Evolutionary conservation across 1,140 invertebrate genomes (phyloP).

Genomic region (Drosophila simulans): DNA sequence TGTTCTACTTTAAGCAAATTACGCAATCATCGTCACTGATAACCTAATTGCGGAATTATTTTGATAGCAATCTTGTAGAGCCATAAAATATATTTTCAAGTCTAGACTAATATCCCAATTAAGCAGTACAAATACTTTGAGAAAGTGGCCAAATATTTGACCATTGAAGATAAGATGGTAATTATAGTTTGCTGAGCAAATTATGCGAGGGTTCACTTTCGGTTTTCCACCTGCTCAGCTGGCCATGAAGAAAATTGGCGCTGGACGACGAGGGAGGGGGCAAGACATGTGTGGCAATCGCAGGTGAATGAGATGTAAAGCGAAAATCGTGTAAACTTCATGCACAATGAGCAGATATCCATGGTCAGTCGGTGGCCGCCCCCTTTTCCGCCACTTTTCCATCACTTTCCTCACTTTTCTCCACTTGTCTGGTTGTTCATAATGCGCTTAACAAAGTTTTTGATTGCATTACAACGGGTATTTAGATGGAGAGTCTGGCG

Average conservation of each 20-base stretch:
- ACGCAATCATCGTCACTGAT: background rate
- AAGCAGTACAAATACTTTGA: conserved; percentile 28
- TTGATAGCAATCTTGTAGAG: background rate
- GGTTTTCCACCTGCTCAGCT: conserved; percentile 21
- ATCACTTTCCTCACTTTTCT: conserved; percentile 19
- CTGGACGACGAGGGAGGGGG: background rate
- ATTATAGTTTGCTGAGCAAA: conserved; percentile 41
- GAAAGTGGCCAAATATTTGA: conserved; percentile 59
- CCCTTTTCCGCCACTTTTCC: conserved; percentile 3
- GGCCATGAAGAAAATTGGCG: conserved; percentile 11
- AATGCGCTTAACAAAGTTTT: conserved; percentile 78
- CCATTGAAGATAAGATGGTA: conserved; percentile 27
- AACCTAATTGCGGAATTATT: conserved; percentile 20
- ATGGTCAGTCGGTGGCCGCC: conserved; percentile 48
- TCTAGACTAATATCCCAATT: conserved; percentile 1
- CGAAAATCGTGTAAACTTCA: conserved; percentile 72
- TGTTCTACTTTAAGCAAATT: background rate
- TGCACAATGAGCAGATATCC: conserved; percentile 68
- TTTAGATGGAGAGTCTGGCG: conserved; percentile 21
- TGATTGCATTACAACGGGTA: conserved; percentile 71
- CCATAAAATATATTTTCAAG: background rate
- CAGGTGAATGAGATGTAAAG: conserved; percentile 50
- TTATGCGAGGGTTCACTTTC: conserved; percentile 51
- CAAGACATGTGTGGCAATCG: conserved; percentile 34
- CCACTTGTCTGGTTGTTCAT: conserved; percentile 21